Percentiles rank a stretch among this genome's conserved stretches.
Evolutionary conservation across 2,797 vertebrate species (phyloP).

Genomic region (Urocyon cinereoargenteus): DNA sequence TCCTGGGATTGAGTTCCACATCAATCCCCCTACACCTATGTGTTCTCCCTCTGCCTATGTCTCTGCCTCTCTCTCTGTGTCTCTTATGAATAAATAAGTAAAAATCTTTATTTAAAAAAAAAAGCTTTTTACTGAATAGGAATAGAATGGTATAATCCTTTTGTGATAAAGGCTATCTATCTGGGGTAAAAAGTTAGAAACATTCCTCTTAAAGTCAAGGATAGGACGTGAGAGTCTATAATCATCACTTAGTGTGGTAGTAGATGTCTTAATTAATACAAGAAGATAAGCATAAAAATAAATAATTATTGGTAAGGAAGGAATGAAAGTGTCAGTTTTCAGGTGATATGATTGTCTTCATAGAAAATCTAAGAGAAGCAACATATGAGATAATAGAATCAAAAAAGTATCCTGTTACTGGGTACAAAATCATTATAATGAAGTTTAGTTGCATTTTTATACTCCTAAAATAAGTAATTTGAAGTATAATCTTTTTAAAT

Average conservation of each 20-base stretch:
- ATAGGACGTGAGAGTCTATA: background rate
- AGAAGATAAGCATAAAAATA: background rate
- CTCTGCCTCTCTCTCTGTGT: no score
- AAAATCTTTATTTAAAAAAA: no score
- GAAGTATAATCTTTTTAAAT: background rate
- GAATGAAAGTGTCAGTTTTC: conserved; percentile 12
- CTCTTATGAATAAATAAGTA: no score
- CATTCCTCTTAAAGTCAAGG: background rate
- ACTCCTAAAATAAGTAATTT: background rate
- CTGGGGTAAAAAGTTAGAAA: background rate
- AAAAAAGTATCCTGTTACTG: background rate
- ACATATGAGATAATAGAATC: background rate
- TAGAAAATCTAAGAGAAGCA: conserved; percentile 21
- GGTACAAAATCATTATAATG: background rate
- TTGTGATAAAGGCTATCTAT: background rate
- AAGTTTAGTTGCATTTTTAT: conserved; percentile 40
- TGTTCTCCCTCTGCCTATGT: no score
- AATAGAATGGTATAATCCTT: background rate
- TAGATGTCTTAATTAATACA: background rate
- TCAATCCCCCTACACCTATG: no score
- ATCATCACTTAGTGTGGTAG: background rate
- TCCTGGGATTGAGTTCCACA: no score
- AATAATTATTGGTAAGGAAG: background rate
- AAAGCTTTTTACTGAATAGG: background rate
- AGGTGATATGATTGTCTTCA: background rate